Evolutionary conservation across 1,140 invertebrate genomes (phyloP).

Genomic region (Hyles vespertilio): DNA sequence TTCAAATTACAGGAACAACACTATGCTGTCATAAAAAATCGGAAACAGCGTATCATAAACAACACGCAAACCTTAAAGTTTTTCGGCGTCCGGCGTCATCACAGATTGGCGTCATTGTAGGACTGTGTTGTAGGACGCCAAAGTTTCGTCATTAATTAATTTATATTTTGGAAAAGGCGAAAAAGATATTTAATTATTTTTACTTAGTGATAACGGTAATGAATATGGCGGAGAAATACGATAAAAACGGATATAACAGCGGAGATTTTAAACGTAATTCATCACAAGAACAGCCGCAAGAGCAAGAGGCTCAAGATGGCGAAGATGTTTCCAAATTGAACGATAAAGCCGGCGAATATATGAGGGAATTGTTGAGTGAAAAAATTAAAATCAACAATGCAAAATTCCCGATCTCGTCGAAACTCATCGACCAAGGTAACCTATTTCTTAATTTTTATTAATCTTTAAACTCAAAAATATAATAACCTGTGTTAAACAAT

Average conservation of each 20-base stretch:
- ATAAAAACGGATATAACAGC: conserved; percentile 73
- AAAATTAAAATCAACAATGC: conserved; percentile 82
- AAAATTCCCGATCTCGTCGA: conserved; percentile 82
- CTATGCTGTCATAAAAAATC: too few relatives aligned
- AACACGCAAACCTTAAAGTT: too few relatives aligned
- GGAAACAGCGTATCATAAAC: too few relatives aligned
- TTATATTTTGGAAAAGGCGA: not conserved
- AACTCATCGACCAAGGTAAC: conserved; percentile 84
- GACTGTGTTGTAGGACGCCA: too few relatives aligned
- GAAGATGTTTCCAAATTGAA: conserved; percentile 69
- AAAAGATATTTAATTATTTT: conserved; percentile 3
- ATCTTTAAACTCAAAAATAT: too few relatives aligned
- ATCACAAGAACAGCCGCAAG: conserved; percentile 37
- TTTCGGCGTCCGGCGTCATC: too few relatives aligned
- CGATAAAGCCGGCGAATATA: conserved; percentile 86
- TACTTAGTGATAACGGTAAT: not conserved
- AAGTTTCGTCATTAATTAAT: not conserved
- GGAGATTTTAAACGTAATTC: conserved; percentile 77
- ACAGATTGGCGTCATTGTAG: conserved; percentile 6
- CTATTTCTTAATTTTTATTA: not conserved
- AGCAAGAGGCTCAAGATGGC: conserved; percentile 69
- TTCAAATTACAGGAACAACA: too few relatives aligned
- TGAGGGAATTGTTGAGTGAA: conserved; percentile 84
- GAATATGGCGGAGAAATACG: conserved; percentile 55
- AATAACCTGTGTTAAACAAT: too few relatives aligned